Percentiles rank a stretch among this genome's conserved stretches.
Evolutionary conservation across 2,113 vertebrate genomes (phyloP).

Genomic region (Strix uralensis): DNA sequence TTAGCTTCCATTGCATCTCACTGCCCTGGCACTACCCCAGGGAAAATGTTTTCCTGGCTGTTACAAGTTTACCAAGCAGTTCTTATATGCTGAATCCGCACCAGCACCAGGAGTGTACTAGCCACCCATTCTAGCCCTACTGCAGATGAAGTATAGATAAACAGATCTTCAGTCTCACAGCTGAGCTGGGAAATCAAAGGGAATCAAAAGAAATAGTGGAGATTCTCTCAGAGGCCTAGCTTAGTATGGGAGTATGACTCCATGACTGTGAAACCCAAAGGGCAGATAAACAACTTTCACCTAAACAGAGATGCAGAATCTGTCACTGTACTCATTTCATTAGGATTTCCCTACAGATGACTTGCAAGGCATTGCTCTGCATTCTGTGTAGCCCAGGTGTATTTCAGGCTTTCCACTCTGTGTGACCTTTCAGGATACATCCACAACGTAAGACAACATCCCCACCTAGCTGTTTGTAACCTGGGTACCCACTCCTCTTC

Average conservation of each 20-base stretch:
- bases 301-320: neutral
- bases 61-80: neutral
- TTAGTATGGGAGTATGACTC: neutral
- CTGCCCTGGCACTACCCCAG: neutral
- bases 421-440: neutral
- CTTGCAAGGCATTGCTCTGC: neutral
- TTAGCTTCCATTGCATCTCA: neutral
- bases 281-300: neutral
- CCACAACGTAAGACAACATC: neutral
- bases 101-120: neutral
- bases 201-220: neutral
- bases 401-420: neutral
- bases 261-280: neutral
- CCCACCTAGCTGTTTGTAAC: neutral
- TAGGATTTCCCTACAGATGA: neutral
- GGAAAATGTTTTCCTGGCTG: neutral
- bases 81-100: neutral
- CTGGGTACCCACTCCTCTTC: neutral
- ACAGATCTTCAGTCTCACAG: neutral
- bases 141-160: neutral
- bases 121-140: neutral
- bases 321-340: neutral
- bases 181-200: neutral
- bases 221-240: neutral
- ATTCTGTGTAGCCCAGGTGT: neutral